These are phyloP conservation scores for Hemiprocne comata DNA, from an alignment of 2,113 vertebrate genomes.

Conservation along the genomic window DNA sequence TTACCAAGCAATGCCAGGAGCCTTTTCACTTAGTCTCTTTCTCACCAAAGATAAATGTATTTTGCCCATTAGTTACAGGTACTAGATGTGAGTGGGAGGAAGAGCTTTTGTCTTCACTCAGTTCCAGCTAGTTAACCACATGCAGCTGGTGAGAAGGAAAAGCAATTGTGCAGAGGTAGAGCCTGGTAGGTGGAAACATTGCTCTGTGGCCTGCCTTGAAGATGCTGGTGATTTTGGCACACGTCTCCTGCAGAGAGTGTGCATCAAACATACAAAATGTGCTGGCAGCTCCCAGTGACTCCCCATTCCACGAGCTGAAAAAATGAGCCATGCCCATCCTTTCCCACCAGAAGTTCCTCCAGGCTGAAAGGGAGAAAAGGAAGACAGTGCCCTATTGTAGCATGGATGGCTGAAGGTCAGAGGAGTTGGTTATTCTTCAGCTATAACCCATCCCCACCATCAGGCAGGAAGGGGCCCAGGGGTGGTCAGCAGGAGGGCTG, in stretches of 20 bases:
- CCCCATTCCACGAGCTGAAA: background rate
- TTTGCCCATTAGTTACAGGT: background rate
- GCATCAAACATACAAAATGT: background rate
- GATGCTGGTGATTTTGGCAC: background rate
- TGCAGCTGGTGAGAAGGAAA: background rate
- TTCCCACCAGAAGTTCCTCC: background rate
- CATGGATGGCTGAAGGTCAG: background rate
- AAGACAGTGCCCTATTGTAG: background rate
- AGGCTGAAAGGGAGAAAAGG: background rate
- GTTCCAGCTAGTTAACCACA: background rate
- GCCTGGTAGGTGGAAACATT: background rate
- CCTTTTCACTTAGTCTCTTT: background rate
- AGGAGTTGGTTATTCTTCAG: background rate
- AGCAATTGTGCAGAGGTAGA: background rate
- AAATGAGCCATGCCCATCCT: background rate
- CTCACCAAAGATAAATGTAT: background rate
- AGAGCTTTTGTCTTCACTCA: background rate
- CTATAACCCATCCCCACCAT: background rate
- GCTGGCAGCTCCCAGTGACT: background rate
- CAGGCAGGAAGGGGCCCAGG: accelerated
- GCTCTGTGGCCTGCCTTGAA: background rate
- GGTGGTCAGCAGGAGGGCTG: background rate
- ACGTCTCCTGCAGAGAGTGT: background rate
- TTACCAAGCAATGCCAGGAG: background rate
- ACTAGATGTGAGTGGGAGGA: background rate